These are phyloP conservation scores for Phoeniculus purpureus DNA, from an alignment of 2,797 vertebrate species.

Conservation along the genomic window DNA sequence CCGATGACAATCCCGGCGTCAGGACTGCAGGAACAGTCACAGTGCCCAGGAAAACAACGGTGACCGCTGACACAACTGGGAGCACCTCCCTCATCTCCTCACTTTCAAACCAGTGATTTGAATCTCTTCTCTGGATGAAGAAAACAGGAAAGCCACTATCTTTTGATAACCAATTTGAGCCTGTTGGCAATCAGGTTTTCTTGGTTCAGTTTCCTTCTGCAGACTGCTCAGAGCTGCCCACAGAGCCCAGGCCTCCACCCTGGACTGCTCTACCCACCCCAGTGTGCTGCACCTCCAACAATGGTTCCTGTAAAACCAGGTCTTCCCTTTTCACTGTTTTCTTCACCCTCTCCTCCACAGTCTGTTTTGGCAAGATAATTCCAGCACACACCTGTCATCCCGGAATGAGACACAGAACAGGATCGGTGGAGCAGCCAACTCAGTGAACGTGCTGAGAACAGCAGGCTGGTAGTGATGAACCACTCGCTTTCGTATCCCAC, in stretches of 20 bases:
- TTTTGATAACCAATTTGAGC: background rate
- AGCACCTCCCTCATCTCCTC: background rate
- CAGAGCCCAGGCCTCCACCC: background rate
- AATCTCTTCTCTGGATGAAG: background rate
- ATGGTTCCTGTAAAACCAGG: background rate
- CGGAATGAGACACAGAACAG: conserved; percentile 5
- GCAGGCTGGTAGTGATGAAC: background rate
- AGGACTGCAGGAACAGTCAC: background rate
- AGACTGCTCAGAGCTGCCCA: conserved; percentile 3
- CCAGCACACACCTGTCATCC: background rate
- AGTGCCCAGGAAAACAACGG: background rate
- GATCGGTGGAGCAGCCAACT: background rate
- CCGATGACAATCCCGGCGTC: background rate
- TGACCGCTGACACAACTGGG: background rate
- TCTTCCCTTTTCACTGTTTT: background rate
- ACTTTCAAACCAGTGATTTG: background rate
- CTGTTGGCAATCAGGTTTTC: background rate
- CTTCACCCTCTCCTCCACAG: background rate
- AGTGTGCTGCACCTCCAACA: background rate
- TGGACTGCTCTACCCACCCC: background rate
- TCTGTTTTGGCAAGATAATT: background rate
- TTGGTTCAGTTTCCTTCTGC: background rate
- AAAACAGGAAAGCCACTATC: background rate
- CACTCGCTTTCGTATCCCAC: background rate
- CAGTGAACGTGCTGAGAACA: background rate